These are phyloP conservation scores for Orycteropus afer DNA, from an alignment of 2,113 vertebrate genomes.

Conservation along the genomic window DNA sequence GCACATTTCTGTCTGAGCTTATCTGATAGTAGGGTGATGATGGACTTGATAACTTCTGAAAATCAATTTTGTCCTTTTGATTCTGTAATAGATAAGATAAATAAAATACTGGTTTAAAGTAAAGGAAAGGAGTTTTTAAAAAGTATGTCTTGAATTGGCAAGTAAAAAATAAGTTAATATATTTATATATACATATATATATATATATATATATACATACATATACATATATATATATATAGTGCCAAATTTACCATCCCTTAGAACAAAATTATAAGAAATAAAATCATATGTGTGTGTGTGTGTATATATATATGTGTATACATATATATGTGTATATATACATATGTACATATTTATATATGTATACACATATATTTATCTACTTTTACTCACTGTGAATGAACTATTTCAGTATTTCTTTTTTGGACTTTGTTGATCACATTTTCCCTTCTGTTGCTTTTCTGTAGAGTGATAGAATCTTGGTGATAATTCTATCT, in stretches of 20 bases:
- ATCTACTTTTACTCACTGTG: not conserved
- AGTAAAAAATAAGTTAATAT: not conserved
- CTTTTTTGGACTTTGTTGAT: slow-evolving; percentile 32
- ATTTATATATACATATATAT: too few relatives aligned
- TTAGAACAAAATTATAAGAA: slow-evolving; percentile 46
- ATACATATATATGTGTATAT: too few relatives aligned
- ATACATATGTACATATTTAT: too few relatives aligned
- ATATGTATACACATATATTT: too few relatives aligned
- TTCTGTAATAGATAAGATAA: slow-evolving; percentile 13
- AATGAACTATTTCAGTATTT: slow-evolving; percentile 38
- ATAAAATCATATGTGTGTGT: not conserved
- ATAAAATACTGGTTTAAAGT: slow-evolving; percentile 56
- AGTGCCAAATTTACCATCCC: slow-evolving; percentile 12
- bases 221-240: too few relatives aligned
- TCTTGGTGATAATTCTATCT: slow-evolving; percentile 65
- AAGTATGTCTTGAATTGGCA: slow-evolving; percentile 15
- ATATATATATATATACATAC: too few relatives aligned
- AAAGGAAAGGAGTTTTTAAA: slow-evolving; percentile 27
- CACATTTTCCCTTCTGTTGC: slow-evolving; percentile 57
- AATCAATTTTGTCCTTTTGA: slow-evolving; percentile 13
- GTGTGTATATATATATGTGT: too few relatives aligned
- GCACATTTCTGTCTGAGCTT: slow-evolving; percentile 9
- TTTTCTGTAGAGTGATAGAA: slow-evolving; percentile 51
- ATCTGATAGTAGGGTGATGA: not conserved
- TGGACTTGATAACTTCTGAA: slow-evolving; percentile 35